Conservation (phyloP, 2,888 invertebrate genomes). For the Dorcus parallelipipedus region DNA sequence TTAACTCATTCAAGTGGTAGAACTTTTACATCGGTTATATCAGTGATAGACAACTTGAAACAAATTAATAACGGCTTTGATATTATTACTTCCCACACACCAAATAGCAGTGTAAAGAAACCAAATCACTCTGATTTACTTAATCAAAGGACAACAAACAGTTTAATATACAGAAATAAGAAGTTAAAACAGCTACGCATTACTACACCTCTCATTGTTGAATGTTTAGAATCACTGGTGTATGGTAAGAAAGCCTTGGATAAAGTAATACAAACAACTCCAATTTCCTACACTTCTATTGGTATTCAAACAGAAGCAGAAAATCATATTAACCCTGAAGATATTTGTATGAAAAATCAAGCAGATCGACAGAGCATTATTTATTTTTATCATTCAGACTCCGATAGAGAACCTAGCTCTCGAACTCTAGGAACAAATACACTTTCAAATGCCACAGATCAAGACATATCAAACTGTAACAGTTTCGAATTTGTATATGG, state of each 20-base stretch:
- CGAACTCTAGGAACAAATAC: constrained; percentile 16
- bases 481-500: constrained; percentile 66
- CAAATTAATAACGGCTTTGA: too few species aligned
- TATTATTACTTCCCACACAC: too few species aligned
- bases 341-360: background rate
- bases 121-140: too few species aligned
- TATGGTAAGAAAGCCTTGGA: constrained; percentile 5
- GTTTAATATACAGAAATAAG: background rate
- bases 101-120: too few species aligned
- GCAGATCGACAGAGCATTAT: background rate
- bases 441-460: constrained; percentile 1
- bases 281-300: constrained; percentile 18
- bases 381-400: constrained; percentile 8
- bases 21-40: background rate
- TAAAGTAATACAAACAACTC: constrained; percentile 25
- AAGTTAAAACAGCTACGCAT: constrained; percentile 3
- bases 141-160: too few species aligned
- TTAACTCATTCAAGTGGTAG: background rate
- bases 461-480: constrained; percentile 52
- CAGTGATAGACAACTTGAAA: background rate
- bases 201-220: constrained; percentile 21
- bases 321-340: background rate
- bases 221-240: constrained; percentile 11
- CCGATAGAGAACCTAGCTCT: constrained; percentile 1
- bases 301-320: constrained; percentile 27